Evolutionary conservation across 2,113 vertebrate species (phyloP), one percentile per base, ranked within the genome.

Genomic region (Hymenochirus boettgeri): DNA sequence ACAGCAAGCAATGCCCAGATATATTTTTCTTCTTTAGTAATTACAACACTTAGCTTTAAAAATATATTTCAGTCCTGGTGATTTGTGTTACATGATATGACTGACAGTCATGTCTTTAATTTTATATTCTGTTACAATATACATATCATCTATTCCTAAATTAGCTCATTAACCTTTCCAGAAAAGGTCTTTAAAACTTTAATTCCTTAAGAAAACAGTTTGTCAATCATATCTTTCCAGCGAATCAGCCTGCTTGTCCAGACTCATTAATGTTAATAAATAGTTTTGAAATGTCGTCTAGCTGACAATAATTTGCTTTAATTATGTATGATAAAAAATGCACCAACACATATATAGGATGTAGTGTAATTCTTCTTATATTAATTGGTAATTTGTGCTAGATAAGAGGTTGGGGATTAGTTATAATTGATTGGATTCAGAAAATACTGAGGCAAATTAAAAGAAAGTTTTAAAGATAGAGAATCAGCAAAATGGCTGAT

Each of bases 141-240:
- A 45, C 50, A 57, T 67, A 31, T 67, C 59, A 67, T 67, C 24
- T 67, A 60, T 60, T 60, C 37, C 25, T 53, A 60, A 58, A 67
- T 67, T 67, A 42, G 47, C 25, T 60, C 51, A 67, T 67, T 67
- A 67, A 67, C 65, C 65, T 67, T 48, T 45, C 33, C 15, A 22
- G 46, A 22, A 60, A 60, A 31, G 56, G 33, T 60, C 47, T 67
- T 21, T 18, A 52, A 67, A 60, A 60, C 65, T 45, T 60, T 60
- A 67, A 67, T 67, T 60, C 18, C 52, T 50, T 59, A 60, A 25
- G 46, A 58, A 56, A 66, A 66, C 64, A 66, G 21, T 66, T 66
- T 65, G 45, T 66, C 64, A 66, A 51, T 66, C 64, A 66, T 27
- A 7, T 3, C 29, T 58, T 56, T 66, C 5, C 7, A 2, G 27